Conservation (phyloP, 1,140 invertebrate species). For the Drosophila busckii region DNA sequence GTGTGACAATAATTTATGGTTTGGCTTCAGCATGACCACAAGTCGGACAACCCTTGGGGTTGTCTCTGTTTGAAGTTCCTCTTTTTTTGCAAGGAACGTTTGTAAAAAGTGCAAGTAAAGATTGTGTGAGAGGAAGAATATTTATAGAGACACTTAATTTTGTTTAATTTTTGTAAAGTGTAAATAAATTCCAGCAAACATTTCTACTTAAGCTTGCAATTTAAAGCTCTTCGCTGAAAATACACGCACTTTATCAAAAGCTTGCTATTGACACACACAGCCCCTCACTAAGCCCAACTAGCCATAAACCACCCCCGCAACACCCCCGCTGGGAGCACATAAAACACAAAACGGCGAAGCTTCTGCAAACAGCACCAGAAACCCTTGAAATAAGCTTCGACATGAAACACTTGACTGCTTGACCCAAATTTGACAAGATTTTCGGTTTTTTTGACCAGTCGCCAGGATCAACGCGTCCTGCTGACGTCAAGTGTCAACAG, state of each 20-base stretch:
- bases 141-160: too few species aligned
- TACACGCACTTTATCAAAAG: too few species aligned
- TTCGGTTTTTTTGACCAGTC: slow-evolving; percentile 13
- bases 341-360: slow-evolving; percentile 35
- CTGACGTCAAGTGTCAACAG: slow-evolving; percentile 60
- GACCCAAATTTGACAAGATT: slow-evolving; percentile 56
- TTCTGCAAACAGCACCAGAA: slow-evolving; percentile 54
- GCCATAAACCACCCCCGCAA: background rate
- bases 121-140: too few species aligned
- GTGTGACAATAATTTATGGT: slow-evolving; percentile 33
- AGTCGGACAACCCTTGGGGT: background rate
- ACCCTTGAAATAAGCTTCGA: slow-evolving; percentile 36
- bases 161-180: too few species aligned
- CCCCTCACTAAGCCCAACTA: slow-evolving; percentile 7
- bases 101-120: too few species aligned
- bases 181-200: too few species aligned
- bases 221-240: too few species aligned
- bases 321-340: background rate
- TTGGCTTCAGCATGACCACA: slow-evolving; percentile 4
- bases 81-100: too few species aligned
- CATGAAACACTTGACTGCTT: slow-evolving; percentile 68
- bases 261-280: too few species aligned
- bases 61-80: slow-evolving; percentile 1
- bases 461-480: slow-evolving; percentile 40
- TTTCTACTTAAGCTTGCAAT: too few species aligned